Percentiles rank a stretch among this genome's conserved stretches.
phyloP scores from a whole-genome alignment of 92 coral and sea anemone genomes.

The Montipora capitata region DNA sequence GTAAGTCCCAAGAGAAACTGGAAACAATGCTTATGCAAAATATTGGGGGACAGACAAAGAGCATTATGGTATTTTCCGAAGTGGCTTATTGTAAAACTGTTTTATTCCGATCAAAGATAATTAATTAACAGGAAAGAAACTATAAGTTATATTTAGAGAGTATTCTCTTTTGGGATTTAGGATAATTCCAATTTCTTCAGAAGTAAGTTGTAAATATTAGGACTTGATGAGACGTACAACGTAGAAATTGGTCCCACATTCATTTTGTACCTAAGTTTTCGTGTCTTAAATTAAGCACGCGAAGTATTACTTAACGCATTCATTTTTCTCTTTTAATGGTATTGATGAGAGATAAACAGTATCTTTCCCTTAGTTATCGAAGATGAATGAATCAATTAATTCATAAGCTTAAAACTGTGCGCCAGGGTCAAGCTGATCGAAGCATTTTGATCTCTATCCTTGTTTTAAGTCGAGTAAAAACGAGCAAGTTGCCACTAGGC shows the following conservation, averaged over 20 bases:
- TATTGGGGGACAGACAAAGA: no score
- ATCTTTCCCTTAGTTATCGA: not conserved
- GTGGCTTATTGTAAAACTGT: not conserved
- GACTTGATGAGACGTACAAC: not conserved
- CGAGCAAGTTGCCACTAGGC: no score
- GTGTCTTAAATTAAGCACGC: conserved; percentile 11
- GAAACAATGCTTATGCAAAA: no score
- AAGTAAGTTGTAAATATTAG: conserved; percentile 30
- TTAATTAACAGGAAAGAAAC: not conserved
- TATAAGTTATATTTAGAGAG: conserved; percentile 1
- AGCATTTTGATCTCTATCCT: no score
- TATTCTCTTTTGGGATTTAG: conserved; percentile 19
- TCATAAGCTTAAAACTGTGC: not conserved
- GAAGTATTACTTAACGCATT: not conserved
- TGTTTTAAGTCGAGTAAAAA: no score
- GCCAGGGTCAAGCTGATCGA: not conserved
- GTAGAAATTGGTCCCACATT: not conserved
- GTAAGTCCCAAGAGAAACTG: no score
- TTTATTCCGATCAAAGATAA: not conserved
- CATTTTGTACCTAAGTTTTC: conserved; percentile 22
- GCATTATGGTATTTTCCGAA: no score
- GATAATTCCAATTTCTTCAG: not conserved
- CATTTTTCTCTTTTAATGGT: not conserved
- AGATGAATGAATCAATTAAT: not conserved
- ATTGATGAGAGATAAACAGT: not conserved